These are phyloP conservation scores for Condylura cristata DNA, from an alignment of 2,113 vertebrate genomes.

Conservation along the genomic window DNA sequence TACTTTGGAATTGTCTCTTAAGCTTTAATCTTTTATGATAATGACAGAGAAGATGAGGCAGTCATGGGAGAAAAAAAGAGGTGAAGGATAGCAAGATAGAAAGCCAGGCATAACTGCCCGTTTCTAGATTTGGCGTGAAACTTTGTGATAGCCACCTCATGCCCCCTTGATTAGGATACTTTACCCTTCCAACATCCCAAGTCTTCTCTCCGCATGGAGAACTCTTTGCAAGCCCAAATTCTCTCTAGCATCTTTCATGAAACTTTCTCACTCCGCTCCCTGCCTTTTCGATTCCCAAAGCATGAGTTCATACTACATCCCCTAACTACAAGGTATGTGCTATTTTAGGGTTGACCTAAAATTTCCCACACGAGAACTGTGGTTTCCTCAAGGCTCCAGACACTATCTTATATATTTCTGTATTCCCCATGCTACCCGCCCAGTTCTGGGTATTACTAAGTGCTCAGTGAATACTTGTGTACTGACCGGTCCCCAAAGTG, in stretches of 20 bases:
- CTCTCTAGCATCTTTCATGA: neutral
- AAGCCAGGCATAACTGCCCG: neutral
- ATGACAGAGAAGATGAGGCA: neutral
- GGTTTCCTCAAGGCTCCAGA: neutral
- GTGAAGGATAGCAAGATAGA: neutral
- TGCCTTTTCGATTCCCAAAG: neutral
- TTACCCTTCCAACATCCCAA: neutral
- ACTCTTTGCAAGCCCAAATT: neutral
- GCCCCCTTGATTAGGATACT: rapidly evolving
- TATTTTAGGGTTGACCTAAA: neutral
- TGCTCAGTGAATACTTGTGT: neutral
- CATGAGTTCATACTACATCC: too few relatives aligned
- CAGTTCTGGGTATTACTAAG: neutral
- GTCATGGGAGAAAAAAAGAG: neutral
- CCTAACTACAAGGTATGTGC: neutral
- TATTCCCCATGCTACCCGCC: neutral
- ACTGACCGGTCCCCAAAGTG: neutral
- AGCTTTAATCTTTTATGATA: neutral
- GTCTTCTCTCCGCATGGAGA: neutral
- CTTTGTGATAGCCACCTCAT: neutral
- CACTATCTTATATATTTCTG: neutral
- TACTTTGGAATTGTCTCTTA: neutral
- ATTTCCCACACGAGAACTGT: neutral
- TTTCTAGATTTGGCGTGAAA: neutral
- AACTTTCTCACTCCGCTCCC: neutral